Base-by-base conservation (phyloP, 2,797 vertebrate species). In the Bradypus variegatus region DNA sequence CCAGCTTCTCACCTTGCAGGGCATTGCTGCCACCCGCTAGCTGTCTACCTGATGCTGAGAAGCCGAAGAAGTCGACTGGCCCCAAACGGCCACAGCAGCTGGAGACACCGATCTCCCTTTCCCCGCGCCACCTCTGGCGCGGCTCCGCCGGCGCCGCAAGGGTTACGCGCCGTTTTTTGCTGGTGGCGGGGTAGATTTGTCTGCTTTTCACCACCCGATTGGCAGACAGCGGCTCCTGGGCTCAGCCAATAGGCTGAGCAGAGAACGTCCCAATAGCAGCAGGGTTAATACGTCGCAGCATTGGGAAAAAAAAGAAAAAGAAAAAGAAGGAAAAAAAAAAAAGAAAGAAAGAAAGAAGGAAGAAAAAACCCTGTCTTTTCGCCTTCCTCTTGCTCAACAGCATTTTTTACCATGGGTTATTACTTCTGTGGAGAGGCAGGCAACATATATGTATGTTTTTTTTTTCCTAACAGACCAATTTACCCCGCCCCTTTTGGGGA, bases 121-220 rank as follows among this genome's bases (percentile, higher is more conserved):
- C 79, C 90, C 89, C 82, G 93, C 91, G 93, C 94, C 96, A 97
- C 95, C 94, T 95, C 96, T 92, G 95, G 96, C 96, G 85, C 96
- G 97, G 97, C 96, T 97, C 92, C 60, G 94, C 96, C 91, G 88
- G 96, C 97, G 94, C 95, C 50, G 95, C 90, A 96, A 97, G 97
- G 97, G 96, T 97, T 96, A 97, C 96, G 96, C 96, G 96, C 93
- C 95, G 96, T 84, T 97, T 96, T 91, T 97, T 94, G 96, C 96
- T 97, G 97, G 98, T 98, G 98, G 98, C 98, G 97, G 98, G 97
- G 96, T 96, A 94, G 95, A 96, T 96, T 96, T 96, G 95, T 97
- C 95, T 96, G 95, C 96, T 97, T 96, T 92, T 87, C 96, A 82
- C 85, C 95, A 96, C 89, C 97, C 95, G 96, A 98, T 97, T 98